phyloP scores from a whole-genome alignment of 2,797 vertebrate species.

The Lepus townsendii region DNA sequence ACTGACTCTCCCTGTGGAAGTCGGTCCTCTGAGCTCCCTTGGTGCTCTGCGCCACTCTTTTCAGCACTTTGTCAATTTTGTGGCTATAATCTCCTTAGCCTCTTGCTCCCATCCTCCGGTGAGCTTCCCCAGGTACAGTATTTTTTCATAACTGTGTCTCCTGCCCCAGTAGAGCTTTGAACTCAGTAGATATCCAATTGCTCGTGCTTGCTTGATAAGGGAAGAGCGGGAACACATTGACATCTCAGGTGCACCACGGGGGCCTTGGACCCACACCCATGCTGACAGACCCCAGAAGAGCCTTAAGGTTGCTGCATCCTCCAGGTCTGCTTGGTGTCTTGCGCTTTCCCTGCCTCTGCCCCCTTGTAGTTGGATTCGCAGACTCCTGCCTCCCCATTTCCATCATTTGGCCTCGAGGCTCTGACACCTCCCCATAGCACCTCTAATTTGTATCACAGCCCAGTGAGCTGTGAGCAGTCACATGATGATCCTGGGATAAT shows the following conservation, averaged over 20 bases:
- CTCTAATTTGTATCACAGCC: neutral
- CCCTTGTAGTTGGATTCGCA: neutral
- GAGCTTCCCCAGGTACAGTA: neutral
- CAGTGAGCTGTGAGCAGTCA: neutral
- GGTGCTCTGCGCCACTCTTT: neutral
- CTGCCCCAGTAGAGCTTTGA: neutral
- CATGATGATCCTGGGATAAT: neutral
- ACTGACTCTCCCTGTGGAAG: neutral
- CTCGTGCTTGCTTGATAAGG: neutral
- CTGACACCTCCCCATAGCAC: neutral
- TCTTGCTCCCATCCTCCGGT: neutral
- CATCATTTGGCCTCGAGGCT: neutral
- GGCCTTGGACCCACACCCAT: neutral
- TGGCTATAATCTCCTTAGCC: neutral
- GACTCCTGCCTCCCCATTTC: neutral
- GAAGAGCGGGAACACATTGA: neutral
- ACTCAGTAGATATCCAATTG: neutral
- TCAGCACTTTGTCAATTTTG: neutral
- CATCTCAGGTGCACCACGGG: neutral
- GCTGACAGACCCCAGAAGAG: neutral
- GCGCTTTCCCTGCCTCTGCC: neutral
- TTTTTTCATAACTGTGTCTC: neutral
- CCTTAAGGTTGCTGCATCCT: neutral
- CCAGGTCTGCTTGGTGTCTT: neutral
- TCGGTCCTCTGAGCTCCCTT: neutral